Evolutionary conservation across 2,113 vertebrate genomes (phyloP).

Genomic region (Neodontobutis hainanensis): DNA sequence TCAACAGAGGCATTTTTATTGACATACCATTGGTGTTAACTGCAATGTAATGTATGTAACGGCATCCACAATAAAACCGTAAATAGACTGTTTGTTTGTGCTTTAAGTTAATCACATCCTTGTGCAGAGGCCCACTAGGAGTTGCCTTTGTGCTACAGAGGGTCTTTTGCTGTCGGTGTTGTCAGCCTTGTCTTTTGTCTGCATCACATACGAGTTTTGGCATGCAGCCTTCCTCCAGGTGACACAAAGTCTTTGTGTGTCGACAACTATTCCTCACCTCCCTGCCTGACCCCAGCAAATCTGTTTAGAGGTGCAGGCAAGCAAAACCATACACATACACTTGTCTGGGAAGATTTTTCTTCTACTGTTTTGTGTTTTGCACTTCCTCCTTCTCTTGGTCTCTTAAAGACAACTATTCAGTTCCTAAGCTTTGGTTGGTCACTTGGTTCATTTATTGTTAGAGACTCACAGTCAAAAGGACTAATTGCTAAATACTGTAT

Average conservation of each 20-base stretch:
- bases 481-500: too few species aligned
- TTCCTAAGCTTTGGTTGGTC: too few species aligned
- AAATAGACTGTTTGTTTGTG: constrained; percentile 4
- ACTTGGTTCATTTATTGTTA: too few species aligned
- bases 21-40: constrained; percentile 9
- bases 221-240: constrained; percentile 58
- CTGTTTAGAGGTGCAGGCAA: constrained; percentile 64
- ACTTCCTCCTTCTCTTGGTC: too few species aligned
- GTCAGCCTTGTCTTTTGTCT: constrained; percentile 54
- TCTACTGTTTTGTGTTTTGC: constrained; percentile 1
- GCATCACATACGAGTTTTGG: constrained; percentile 62
- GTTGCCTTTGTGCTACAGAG: neutral
- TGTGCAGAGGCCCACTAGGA: too few species aligned
- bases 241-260: constrained; percentile 66
- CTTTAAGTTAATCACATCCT: too few species aligned
- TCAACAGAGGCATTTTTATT: constrained; percentile 30
- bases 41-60: neutral
- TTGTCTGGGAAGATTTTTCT: neutral
- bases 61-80: constrained; percentile 1
- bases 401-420: too few species aligned
- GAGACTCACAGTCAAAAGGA: too few species aligned
- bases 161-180: too few species aligned
- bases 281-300: constrained; percentile 59
- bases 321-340: constrained; percentile 40
- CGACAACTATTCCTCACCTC: constrained; percentile 51